These are phyloP conservation scores for Palaemon carinicauda DNA, from an alignment of 1,140 invertebrate species.

Conservation along the genomic window DNA sequence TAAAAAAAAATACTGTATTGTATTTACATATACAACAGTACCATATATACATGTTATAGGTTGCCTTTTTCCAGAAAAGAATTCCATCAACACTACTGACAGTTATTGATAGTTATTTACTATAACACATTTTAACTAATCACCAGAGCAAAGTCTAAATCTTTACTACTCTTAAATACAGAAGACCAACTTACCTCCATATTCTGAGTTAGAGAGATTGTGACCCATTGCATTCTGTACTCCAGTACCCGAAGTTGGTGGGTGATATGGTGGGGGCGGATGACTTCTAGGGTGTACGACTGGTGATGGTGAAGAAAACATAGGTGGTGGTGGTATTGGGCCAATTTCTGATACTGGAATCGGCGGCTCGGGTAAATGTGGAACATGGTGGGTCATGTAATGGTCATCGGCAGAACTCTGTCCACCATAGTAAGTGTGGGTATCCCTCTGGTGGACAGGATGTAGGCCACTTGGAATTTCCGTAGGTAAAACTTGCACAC, in stretches of 20 bases:
- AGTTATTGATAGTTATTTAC: too few species aligned
- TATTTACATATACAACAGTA: too few species aligned
- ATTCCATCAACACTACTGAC: too few species aligned
- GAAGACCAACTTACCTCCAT: conserved; percentile 27
- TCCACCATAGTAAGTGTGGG: conserved; percentile 47
- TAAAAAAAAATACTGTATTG: too few species aligned
- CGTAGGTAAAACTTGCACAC: conserved; percentile 41
- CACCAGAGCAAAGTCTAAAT: background rate
- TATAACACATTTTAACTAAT: background rate
- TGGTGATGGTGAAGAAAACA: conserved; percentile 91
- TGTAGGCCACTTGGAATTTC: conserved; percentile 36
- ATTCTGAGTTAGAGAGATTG: conserved; percentile 47
- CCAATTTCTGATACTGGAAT: conserved; percentile 92
- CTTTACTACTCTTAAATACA: background rate
- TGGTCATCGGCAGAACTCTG: background rate
- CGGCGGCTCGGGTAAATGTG: conserved; percentile 81
- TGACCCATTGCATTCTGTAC: conserved; percentile 47
- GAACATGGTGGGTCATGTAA: conserved; percentile 49
- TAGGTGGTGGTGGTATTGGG: conserved; percentile 92
- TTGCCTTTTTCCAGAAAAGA: too few species aligned
- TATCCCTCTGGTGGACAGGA: conserved; percentile 48
- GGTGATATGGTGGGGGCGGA: conserved; percentile 64
- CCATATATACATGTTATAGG: too few species aligned
- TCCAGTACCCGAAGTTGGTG: conserved; percentile 50
- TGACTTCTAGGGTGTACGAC: conserved; percentile 70